phyloP scores from a whole-genome alignment of 2,888 invertebrate species.

The Trachelus tabidus region DNA sequence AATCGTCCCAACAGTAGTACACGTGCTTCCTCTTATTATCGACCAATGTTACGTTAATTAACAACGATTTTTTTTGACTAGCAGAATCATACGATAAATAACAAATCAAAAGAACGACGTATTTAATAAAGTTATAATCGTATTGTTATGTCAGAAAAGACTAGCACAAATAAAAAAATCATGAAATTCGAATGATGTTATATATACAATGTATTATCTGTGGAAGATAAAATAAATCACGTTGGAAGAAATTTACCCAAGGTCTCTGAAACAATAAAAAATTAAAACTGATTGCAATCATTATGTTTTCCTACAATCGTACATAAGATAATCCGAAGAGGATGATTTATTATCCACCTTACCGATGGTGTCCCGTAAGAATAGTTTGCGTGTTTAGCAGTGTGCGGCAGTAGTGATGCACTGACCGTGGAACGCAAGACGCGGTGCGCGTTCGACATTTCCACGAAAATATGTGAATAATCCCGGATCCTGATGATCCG shows the following conservation, averaged over 20 bases:
- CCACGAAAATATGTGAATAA: conserved; percentile 33
- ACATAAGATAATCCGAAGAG: not conserved
- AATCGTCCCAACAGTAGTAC: too few species aligned
- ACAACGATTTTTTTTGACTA: not conserved
- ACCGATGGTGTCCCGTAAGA: conserved; percentile 27
- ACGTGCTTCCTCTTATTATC: not conserved
- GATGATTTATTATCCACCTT: conserved; percentile 21
- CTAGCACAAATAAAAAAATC: not conserved
- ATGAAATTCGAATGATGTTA: not conserved
- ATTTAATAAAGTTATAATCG: not conserved
- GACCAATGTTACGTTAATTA: not conserved
- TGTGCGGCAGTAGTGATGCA: conserved; percentile 40
- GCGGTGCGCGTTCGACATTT: conserved; percentile 43
- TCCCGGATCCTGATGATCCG: conserved; percentile 20
- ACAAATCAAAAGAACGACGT: not conserved
- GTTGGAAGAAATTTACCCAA: not conserved
- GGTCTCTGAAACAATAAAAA: not conserved
- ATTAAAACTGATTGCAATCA: not conserved
- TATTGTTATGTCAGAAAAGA: not conserved
- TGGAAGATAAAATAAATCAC: not conserved
- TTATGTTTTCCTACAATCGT: not conserved
- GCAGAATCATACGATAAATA: not conserved
- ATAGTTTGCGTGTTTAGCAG: conserved; percentile 31
- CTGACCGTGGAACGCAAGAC: conserved; percentile 44
- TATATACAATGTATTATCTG: not conserved